Percentiles rank a stretch among this genome's conserved stretches.
Evolutionary conservation across 2,888 invertebrate species (phyloP).

Genomic region (Rhorus exstirpatorius): DNA sequence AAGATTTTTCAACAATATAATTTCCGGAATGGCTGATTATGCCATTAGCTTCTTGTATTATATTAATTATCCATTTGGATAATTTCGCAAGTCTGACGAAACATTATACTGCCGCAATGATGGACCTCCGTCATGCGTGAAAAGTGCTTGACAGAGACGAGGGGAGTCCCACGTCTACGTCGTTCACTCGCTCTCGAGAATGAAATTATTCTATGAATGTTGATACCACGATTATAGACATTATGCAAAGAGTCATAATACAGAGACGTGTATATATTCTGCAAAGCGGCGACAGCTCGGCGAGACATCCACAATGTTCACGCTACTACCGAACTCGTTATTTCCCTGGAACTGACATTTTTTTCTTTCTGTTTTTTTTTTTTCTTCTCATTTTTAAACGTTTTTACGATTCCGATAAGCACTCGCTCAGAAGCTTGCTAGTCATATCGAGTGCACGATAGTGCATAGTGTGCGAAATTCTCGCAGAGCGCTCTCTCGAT

Average conservation of each 20-base stretch:
- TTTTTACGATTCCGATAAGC: conserved; percentile 47
- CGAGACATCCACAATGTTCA: conserved; percentile 4
- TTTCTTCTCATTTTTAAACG: conserved; percentile 66
- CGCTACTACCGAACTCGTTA: conserved; percentile 48
- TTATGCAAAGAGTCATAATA: conserved; percentile 75
- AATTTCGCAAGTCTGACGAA: conserved; percentile 21
- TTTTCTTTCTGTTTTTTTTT: not conserved
- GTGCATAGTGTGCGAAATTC: conserved; percentile 32
- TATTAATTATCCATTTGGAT: conserved; percentile 14
- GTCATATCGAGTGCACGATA: conserved; percentile 54
- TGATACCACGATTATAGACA: conserved; percentile 79
- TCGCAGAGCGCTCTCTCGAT: conserved; percentile 53
- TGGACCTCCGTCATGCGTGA: conserved; percentile 79
- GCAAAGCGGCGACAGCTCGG: conserved; percentile 44
- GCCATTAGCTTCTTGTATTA: not conserved
- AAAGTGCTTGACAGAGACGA: conserved; percentile 78
- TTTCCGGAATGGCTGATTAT: not conserved
- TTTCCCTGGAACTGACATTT: not conserved
- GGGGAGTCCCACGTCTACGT: conserved; percentile 55
- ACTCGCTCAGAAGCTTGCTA: conserved; percentile 26
- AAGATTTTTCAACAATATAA: not conserved
- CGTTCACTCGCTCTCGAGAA: conserved; percentile 73
- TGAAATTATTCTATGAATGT: conserved; percentile 84
- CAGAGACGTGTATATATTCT: not conserved
- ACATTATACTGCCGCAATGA: conserved; percentile 11